Conservation (phyloP, 30 jellyfish, hydroid and myxozoan genomes). For the Aurelia coerulea region DNA sequence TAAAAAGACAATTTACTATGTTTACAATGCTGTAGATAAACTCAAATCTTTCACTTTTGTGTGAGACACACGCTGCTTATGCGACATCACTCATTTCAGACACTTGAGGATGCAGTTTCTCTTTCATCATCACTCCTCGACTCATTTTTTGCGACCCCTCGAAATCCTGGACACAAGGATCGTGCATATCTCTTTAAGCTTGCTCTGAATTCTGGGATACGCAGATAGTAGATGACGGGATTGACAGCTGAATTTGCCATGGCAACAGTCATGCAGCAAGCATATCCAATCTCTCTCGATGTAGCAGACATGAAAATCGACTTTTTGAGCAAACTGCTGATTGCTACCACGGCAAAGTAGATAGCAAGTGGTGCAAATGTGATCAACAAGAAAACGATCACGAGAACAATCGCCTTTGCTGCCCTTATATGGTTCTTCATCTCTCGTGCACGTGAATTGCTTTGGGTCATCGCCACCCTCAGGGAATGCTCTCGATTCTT, state of each 20-base stretch:
- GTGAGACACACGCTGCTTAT: no score
- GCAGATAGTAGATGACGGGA: conserved; percentile 78
- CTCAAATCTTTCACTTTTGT: no score
- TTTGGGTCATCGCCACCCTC: neutral
- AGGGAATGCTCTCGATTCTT: conserved; percentile 5
- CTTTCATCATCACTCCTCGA: no score
- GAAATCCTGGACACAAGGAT: neutral
- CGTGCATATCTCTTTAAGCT: conserved; percentile 27
- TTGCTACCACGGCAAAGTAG: conserved; percentile 40
- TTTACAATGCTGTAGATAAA: no score
- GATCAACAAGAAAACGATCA: conserved; percentile 10
- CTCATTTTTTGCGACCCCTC: no score
- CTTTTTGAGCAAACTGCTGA: conserved; percentile 5
- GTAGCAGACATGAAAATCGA: conserved; percentile 11
- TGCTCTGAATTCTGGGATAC: conserved; percentile 71
- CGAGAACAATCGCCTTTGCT: conserved; percentile 40
- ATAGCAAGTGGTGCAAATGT: conserved; percentile 39
- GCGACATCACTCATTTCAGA: no score
- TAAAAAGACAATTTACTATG: no score
- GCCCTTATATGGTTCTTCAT: conserved; percentile 36
- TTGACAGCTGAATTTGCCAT: conserved; percentile 76
- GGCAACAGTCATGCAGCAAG: conserved; percentile 43
- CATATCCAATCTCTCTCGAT: conserved; percentile 51
- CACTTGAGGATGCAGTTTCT: no score
- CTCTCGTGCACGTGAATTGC: neutral